Base-by-base conservation (phyloP, 1,140 invertebrate genomes). In the Dolichoris vasculosae region DNA sequence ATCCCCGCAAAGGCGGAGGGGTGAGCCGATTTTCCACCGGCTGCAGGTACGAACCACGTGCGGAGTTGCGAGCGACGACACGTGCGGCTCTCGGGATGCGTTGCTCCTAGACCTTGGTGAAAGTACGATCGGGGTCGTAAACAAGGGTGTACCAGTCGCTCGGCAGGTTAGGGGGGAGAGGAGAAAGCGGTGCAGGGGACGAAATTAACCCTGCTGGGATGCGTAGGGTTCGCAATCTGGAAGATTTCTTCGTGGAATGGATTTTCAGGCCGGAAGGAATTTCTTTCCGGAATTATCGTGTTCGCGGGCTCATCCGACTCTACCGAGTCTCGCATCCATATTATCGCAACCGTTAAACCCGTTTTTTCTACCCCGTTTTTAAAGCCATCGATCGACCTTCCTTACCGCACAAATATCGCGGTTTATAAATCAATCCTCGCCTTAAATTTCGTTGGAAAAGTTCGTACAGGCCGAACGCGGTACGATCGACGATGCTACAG, bases 21-120 rank as follows among this genome's bases (percentile, higher is more conserved):
- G 35, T 30, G 51, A n/a, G 40, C 13, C 35, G 43, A 69, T 67
- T 77, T 77, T 77, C 75, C 75, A 32, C 63, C 64, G 79, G 46
- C 46, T 71, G n/a, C 30, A 71, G 46, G 79, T 81, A 81, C 38
- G 78, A 40, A 32, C 7, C 46, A 30, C 30, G 76, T 48, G 17
- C 2, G 6, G 26, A 26, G 4, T 59, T 59, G 55, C 55, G 23
- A 26, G 55, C 23, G 20, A 23, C 69, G 69, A 73, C 51, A 79
- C 55, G 51, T 79, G 77, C 77, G 55, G 59, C 35, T 46, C 26
- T 80, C 38, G 59, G 35, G 63, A 17, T 35, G n/a, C 55, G 55
- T 13, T 59, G 55, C 55, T 59, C 55, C 20, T 59, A n/a, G n/a
- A n/a, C n/a, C n/a, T 13, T 4, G 55, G 23, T 26, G 23, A 26